Base-by-base conservation (phyloP, 2,797 vertebrate species). In the Anabas testudineus region DNA sequence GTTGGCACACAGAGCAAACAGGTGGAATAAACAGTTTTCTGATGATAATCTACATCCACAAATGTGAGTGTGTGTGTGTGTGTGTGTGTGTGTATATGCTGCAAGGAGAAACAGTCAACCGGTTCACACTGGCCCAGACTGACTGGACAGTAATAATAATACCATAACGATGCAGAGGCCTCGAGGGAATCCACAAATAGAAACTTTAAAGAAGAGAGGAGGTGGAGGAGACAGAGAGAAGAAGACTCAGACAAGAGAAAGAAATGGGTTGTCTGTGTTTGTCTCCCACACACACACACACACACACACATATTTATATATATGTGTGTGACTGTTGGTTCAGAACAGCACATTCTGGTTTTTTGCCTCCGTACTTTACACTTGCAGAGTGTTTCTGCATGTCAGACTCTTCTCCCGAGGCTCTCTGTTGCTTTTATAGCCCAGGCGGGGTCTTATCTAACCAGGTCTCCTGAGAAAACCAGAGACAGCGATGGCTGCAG, bases 391-490 rank as follows among this genome's bases (percentile, higher is more conserved):
- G 74, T 82, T 82, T 76, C 77, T 79, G 47, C 47, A 34, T 76
- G 67, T 77, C 79, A 85, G 74, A 71, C 71, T 65, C 70, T 22
- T 73, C 76, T 84, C 78, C 78, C 66, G 58, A 46, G 79, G 84
- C 80, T 76, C 80, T 81, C 78, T 83, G 74, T 72, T 87, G 80
- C 81, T 86, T 88, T 88, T 86, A 74, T 83, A 87, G 83, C 70
- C 57, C 82, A 77, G 76, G 82, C 78, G 30, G 4, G 4, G 82
- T 80, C 88, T 92, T 88, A 92, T 88, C 89, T 88, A 91, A 89
- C 87, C 71, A 18, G 80, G 71, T 76, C 84, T 86, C 81, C 69
- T 58, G 85, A 86, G 86, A 71, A 52, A 76, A 54, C 36, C 34
- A 19, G 42, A 85, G 78, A 78, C 42, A 64, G 57, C 73, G 46